Evolutionary conservation across 2,888 invertebrate genomes (phyloP).

Genomic region (Agrypnus murinus): DNA sequence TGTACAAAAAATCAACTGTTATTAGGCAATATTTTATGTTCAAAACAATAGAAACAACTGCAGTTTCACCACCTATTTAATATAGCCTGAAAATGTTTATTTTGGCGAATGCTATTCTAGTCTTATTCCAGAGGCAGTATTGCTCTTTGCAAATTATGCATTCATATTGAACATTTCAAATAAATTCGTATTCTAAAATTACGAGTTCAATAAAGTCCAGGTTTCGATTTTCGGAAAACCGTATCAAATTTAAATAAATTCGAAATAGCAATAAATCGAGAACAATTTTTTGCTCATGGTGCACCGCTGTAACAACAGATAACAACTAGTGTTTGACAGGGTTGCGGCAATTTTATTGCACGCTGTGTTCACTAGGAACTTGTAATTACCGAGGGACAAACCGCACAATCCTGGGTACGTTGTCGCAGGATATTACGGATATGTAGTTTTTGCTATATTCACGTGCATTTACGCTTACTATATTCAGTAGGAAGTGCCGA

Average conservation of each 20-base stretch:
- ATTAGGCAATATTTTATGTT: too few species aligned
- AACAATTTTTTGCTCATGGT: too few species aligned
- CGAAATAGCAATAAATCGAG: too few species aligned
- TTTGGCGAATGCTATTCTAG: too few species aligned
- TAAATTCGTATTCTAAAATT: conserved; percentile 1
- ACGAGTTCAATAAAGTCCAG: conserved; percentile 3
- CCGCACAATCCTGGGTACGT: conserved; percentile 38
- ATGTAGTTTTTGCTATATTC: conserved; percentile 39
- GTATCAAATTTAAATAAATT: too few species aligned
- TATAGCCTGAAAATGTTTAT: too few species aligned
- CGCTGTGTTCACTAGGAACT: conserved; percentile 20
- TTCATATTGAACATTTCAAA: conserved; percentile 1
- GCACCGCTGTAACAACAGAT: neutral
- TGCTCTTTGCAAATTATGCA: too few species aligned
- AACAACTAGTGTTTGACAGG: conserved; percentile 28
- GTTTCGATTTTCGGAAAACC: neutral
- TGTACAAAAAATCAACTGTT: too few species aligned
- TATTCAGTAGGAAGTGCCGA: conserved; percentile 34
- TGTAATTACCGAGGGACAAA: conserved; percentile 43
- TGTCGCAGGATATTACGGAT: conserved; percentile 39
- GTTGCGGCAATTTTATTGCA: conserved; percentile 27
- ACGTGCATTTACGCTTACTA: conserved; percentile 35
- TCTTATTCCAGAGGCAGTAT: too few species aligned
- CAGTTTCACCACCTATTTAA: too few species aligned
- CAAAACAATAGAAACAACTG: too few species aligned